Conservation (phyloP, 2,113 vertebrate species). For the Trachemys scripta region DNA sequence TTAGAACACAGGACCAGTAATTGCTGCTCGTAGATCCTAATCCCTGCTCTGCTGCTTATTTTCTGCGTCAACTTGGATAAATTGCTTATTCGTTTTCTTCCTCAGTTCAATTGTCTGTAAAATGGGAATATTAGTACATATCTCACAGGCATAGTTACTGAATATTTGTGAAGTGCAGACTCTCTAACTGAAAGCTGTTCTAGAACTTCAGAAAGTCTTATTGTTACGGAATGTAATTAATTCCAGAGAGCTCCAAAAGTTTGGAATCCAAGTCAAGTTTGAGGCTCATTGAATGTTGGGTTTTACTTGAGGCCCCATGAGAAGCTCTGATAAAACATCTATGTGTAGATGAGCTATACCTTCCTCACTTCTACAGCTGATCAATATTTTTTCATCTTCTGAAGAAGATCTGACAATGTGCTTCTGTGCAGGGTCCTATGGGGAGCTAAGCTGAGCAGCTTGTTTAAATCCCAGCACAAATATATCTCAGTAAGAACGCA, state of each 20-base stretch:
- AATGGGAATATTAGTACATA: neutral
- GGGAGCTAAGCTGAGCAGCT: neutral
- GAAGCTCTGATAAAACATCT: neutral
- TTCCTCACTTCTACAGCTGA: neutral
- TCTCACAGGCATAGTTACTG: neutral
- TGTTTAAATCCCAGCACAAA: neutral
- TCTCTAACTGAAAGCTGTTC: neutral
- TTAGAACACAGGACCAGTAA: neutral
- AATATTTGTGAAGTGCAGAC: neutral
- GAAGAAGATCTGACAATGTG: neutral
- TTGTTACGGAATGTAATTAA: neutral
- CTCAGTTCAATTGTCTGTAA: neutral
- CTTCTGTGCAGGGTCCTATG: neutral
- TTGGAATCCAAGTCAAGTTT: neutral
- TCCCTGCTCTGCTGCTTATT: neutral
- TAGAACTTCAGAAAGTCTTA: neutral
- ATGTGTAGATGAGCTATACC: neutral
- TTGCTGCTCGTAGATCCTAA: neutral
- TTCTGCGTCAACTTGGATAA: neutral
- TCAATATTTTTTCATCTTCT: neutral
- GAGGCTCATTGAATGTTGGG: neutral
- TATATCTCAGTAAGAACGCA: neutral
- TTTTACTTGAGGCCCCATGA: neutral
- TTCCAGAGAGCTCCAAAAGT: neutral
- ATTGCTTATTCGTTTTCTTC: neutral